Conservation (phyloP, 2,888 invertebrate genomes). For the Tribolium freemani region DNA sequence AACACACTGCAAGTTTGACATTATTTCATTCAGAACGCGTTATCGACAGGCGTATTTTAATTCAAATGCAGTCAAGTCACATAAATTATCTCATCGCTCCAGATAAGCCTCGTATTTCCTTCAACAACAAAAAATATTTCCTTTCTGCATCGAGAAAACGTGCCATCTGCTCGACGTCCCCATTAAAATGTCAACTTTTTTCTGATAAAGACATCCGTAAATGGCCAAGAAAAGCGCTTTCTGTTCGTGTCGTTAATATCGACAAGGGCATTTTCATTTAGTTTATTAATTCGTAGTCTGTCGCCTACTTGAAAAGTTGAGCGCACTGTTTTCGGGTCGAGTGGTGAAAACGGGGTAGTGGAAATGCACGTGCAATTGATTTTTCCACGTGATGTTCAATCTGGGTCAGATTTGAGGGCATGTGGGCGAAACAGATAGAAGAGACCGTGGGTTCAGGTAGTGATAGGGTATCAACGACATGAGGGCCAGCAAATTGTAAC, state of each 20-base stretch:
- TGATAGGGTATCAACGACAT: not conserved
- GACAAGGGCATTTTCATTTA: slow-evolving; percentile 31
- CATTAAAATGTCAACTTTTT: slow-evolving; percentile 28
- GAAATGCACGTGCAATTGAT: not conserved
- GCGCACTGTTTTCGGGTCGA: slow-evolving; percentile 24
- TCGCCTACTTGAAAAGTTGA: slow-evolving; percentile 7
- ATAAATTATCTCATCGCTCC: slow-evolving; percentile 22
- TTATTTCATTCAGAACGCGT: not conserved
- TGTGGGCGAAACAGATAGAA: slow-evolving; percentile 1
- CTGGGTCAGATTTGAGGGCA: not conserved
- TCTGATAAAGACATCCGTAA: not conserved
- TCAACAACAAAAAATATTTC: slow-evolving; percentile 10
- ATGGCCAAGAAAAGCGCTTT: slow-evolving; percentile 11
- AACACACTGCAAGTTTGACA: not conserved
- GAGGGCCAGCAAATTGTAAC: too few species aligned
- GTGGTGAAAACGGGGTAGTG: not conserved
- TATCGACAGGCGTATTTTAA: not conserved
- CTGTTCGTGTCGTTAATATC: slow-evolving; percentile 8
- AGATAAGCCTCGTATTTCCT: slow-evolving; percentile 29
- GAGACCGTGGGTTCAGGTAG: not conserved
- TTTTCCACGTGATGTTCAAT: not conserved
- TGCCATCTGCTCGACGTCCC: slow-evolving; percentile 16
- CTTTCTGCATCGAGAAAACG: slow-evolving; percentile 11
- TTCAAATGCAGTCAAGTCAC: not conserved
- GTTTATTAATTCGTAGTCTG: slow-evolving; percentile 2